Evolutionary conservation across 2,797 vertebrate genomes (phyloP), one percentile per base, ranked within the genome.

Genomic region (Gymnothorax reevesii): DNA sequence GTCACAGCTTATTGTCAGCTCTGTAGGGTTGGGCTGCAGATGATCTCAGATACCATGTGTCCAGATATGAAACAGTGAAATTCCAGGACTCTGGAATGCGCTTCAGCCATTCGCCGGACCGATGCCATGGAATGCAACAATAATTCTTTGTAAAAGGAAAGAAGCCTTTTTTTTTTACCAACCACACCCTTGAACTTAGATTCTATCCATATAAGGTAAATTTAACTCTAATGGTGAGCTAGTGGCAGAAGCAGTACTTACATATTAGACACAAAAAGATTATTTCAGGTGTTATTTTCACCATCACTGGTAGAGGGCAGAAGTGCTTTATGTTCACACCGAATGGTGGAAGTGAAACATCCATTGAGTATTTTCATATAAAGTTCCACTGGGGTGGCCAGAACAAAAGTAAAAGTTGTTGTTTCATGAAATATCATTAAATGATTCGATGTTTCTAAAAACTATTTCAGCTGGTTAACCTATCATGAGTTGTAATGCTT

Each of bases 21-120:
- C 87, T 87, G 71, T 86, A 55, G 75, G 59, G 49, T 80, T 79
- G 83, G 87, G 85, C 84, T 84, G 86, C 73, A 75, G 88, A 82
- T 83, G 83, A 57, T 64, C 87, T 90, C 84, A 66, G 89, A 91
- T 89, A 84, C 84, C 87, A 84, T 90, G 90, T 86, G 88, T 86
- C 87, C 33, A 69, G 85, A 89, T 88, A 80, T 87, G 84, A 90
- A 90, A 90, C 85, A 90, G 85, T 83, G 84, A 69, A 90, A 90
- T 90, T 91, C 87, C 87, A 22, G 79, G 83, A 83, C 87, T 91
- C 88, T 91, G 87, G 87, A 27, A 55, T 83, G n/a, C 1, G 33
- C 57, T 87, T 52, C 15, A 88, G 89, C 89, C 89, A 90, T 82
- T 54, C 84, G 79, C 55, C 57, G 25, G 77, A 88, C 84, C 15